These are phyloP conservation scores for Coccyzus lansbergi DNA, from an alignment of 2,797 vertebrate genomes.

Conservation along the genomic window DNA sequence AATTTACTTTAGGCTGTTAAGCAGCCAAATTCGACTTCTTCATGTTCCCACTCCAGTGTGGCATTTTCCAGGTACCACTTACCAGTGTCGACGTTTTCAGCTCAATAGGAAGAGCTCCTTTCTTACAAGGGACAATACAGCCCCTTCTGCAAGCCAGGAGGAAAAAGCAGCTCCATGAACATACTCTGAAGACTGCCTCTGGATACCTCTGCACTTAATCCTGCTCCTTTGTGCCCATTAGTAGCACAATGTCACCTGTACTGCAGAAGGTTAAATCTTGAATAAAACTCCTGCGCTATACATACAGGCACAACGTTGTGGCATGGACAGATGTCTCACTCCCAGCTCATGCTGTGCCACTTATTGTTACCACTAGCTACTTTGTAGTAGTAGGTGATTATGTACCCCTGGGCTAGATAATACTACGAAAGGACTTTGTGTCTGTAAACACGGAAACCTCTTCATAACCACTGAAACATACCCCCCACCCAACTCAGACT, in stretches of 20 bases:
- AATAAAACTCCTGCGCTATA: neutral
- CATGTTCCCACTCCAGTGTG: neutral
- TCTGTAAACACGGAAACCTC: neutral
- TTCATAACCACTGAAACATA: neutral
- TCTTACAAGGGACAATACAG: neutral
- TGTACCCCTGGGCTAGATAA: neutral
- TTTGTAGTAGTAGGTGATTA: neutral
- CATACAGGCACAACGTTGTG: rapidly evolving
- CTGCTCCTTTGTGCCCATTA: neutral
- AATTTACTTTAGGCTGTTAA: neutral
- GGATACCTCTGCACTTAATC: neutral
- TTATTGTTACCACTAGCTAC: neutral
- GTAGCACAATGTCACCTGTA: neutral
- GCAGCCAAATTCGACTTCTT: neutral
- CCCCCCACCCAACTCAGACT: neutral
- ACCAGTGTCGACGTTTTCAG: neutral
- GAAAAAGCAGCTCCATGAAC: neutral
- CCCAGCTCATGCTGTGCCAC: neutral
- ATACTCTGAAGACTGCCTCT: neutral
- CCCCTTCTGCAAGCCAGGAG: neutral
- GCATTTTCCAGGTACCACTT: neutral
- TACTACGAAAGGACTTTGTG: neutral
- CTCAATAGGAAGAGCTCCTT: neutral
- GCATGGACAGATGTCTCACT: neutral
- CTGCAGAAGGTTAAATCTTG: neutral